These are phyloP conservation scores for Lepidotrigona ventralis DNA, from an alignment of 1,140 invertebrate genomes.

Conservation along the genomic window DNA sequence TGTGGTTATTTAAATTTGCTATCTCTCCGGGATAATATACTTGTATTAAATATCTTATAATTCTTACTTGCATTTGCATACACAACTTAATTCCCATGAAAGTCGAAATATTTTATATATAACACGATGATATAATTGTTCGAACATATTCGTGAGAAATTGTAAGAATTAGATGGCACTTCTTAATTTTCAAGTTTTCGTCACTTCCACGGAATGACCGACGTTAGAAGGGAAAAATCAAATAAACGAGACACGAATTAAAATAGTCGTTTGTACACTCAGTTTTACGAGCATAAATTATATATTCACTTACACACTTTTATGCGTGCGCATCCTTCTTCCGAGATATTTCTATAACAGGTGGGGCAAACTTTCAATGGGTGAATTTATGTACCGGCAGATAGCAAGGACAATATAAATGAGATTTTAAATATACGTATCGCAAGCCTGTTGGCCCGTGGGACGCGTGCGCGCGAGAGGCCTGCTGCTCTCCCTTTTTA, in stretches of 20 bases:
- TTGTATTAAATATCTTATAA: too few species aligned
- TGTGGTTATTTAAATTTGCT: too few species aligned
- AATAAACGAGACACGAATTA: background rate
- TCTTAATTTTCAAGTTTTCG: background rate
- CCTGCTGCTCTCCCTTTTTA: conserved; percentile 30
- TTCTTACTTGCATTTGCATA: too few species aligned
- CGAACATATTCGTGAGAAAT: too few species aligned
- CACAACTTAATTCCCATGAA: too few species aligned
- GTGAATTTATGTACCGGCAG: conserved; percentile 73
- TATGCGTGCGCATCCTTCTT: background rate
- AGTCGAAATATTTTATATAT: too few species aligned
- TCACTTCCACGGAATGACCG: background rate
- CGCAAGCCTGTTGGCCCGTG: conserved; percentile 38
- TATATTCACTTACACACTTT: background rate
- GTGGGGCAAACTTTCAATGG: conserved; percentile 40
- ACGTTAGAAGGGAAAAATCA: too few species aligned
- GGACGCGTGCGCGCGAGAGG: conserved; percentile 10
- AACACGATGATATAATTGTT: too few species aligned
- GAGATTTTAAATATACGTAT: conserved; percentile 74
- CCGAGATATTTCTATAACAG: conserved; percentile 40
- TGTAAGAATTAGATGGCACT: too few species aligned
- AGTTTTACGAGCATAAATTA: background rate
- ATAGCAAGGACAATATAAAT: conserved; percentile 73
- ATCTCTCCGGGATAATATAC: too few species aligned
- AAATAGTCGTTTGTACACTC: background rate